phyloP scores from a whole-genome alignment of 2,113 vertebrate species.

The Chrysochloris asiatica region DNA sequence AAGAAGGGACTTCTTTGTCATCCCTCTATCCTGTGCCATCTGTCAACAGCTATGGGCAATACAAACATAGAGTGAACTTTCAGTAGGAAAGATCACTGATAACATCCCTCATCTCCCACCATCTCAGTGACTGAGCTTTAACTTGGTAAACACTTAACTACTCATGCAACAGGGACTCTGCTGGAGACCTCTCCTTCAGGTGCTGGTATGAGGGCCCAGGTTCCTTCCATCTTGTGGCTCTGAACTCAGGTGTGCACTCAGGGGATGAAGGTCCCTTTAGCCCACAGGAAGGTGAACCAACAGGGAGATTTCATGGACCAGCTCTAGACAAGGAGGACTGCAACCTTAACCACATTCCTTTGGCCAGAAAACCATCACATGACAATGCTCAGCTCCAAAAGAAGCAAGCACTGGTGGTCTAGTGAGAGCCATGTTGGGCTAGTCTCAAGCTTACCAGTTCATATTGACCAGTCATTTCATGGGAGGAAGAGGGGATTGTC shows the following conservation, averaged over 20 bases:
- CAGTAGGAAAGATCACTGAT: not conserved
- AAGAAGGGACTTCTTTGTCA: not conserved
- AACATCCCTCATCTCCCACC: no score
- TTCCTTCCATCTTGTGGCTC: not conserved
- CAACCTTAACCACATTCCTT: not conserved
- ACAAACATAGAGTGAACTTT: not conserved
- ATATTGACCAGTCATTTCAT: no score
- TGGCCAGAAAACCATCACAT: accelerated
- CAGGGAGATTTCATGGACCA: not conserved
- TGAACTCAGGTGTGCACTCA: no score
- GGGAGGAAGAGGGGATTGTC: no score
- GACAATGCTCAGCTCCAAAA: not conserved
- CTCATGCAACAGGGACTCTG: not conserved
- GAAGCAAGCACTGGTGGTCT: no score
- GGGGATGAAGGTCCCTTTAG: no score
- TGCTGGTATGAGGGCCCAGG: not conserved
- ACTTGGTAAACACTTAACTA: not conserved
- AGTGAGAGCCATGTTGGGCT: no score
- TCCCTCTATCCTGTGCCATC: not conserved
- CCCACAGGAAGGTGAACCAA: no score
- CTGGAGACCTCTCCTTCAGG: not conserved
- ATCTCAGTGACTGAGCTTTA: not conserved
- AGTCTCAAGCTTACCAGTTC: no score
- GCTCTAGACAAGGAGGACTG: not conserved
- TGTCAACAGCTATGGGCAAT: not conserved